phyloP scores from a whole-genome alignment of 2,888 invertebrate species.

The Leucania comma region DNA sequence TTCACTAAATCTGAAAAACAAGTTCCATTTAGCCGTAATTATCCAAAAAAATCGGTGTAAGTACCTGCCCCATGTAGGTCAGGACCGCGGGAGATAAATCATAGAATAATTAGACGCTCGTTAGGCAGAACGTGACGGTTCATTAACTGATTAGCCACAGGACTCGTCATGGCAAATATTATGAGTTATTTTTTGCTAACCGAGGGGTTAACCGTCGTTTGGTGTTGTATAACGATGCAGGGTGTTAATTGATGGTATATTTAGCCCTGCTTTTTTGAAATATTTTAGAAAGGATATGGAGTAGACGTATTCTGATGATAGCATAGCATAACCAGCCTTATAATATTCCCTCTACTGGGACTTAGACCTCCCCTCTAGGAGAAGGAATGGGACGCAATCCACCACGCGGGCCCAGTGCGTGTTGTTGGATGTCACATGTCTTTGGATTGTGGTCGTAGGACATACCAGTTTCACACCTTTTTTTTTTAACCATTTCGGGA shows the following conservation, averaged over 20 bases:
- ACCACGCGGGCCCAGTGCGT: too few relatives aligned
- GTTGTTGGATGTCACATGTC: too few relatives aligned
- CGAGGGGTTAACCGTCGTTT: background rate
- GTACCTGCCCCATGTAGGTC: conserved; percentile 31
- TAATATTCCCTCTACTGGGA: too few relatives aligned
- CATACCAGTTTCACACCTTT: too few relatives aligned
- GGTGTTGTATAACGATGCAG: background rate
- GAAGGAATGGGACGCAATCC: too few relatives aligned
- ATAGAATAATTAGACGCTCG: conserved; percentile 77
- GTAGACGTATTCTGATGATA: background rate
- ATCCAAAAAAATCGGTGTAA: conserved; percentile 35
- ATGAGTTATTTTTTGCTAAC: conserved; percentile 51
- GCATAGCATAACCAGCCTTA: too few relatives aligned
- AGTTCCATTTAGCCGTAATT: conserved; percentile 43
- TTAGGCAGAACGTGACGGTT: conserved; percentile 77
- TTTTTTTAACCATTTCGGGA: too few relatives aligned
- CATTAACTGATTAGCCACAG: conserved; percentile 77
- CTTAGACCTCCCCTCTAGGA: too few relatives aligned
- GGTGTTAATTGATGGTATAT: conserved; percentile 3
- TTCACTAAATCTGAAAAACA: conserved; percentile 20
- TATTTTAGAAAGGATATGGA: too few relatives aligned
- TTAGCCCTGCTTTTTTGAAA: background rate
- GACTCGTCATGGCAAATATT: conserved; percentile 66
- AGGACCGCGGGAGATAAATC: conserved; percentile 67
- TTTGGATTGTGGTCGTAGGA: too few relatives aligned